Percentiles rank a stretch among this genome's conserved stretches.
Conservation (phyloP, 2,797 vertebrate species). For the Intellagama lesueurii region DNA sequence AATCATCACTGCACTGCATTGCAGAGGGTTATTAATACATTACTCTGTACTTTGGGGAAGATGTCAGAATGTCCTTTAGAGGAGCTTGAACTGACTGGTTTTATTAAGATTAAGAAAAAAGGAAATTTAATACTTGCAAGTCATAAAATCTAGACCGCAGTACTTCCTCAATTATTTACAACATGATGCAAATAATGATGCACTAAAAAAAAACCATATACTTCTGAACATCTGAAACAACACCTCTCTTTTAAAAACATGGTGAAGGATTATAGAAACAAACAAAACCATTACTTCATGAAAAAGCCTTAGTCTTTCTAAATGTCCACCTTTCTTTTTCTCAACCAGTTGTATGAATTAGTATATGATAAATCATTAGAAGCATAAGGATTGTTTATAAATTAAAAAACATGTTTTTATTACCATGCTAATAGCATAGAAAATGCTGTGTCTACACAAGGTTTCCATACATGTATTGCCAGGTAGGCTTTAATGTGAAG, state of each 20-base stretch:
- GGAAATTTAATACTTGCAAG: constrained; percentile 39
- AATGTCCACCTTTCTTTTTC: not conserved
- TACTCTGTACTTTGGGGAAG: constrained; percentile 47
- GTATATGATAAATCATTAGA: not conserved
- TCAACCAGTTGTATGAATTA: not conserved
- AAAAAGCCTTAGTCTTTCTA: not conserved
- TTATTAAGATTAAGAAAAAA: constrained; percentile 10
- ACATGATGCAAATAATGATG: constrained; percentile 20
- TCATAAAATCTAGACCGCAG: constrained; percentile 29
- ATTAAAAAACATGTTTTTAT: not conserved
- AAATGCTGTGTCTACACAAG: not conserved
- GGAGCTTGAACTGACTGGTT: constrained; percentile 36
- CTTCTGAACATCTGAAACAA: constrained; percentile 3
- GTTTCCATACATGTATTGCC: not conserved
- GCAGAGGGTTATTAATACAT: constrained; percentile 67
- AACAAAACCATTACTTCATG: not conserved
- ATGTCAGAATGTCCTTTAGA: constrained; percentile 64
- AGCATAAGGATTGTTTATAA: not conserved
- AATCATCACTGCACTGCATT: constrained; percentile 71
- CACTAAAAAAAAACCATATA: not conserved
- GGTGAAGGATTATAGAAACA: not conserved
- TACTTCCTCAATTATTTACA: not conserved
- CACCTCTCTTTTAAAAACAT: not conserved
- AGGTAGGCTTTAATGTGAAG: not conserved
- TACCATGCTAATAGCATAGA: not conserved